Conservation (phyloP, 2,888 invertebrate genomes). For the Tipula helvola region DNA sequence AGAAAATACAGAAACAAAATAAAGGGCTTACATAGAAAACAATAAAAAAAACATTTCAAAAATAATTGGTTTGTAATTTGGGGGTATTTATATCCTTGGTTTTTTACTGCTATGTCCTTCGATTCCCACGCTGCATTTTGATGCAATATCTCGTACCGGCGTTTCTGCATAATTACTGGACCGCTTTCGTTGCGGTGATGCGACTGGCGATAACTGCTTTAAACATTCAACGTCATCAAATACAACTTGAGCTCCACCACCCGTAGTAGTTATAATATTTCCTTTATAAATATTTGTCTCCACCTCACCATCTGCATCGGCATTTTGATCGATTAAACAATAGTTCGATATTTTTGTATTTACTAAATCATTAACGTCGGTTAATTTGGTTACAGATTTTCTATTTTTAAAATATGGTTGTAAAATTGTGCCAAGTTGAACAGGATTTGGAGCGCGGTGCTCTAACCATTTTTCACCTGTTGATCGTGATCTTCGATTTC, state of each 20-base stretch:
- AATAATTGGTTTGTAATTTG: not conserved
- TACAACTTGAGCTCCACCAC: slow-evolving; percentile 90
- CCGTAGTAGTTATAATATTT: slow-evolving; percentile 84
- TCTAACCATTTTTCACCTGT: slow-evolving; percentile 74
- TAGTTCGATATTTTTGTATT: slow-evolving; percentile 69
- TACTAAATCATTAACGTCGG: slow-evolving; percentile 62
- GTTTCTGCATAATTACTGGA: slow-evolving; percentile 24
- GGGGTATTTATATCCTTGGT: slow-evolving; percentile 22
- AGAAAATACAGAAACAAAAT: not conserved
- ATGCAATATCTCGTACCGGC: slow-evolving; percentile 25
- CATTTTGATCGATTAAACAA: slow-evolving; percentile 83
- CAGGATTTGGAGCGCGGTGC: slow-evolving; percentile 67
- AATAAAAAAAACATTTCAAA: not conserved
- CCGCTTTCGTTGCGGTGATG: slow-evolving; percentile 34
- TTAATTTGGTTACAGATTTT: slow-evolving; percentile 72
- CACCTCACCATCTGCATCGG: slow-evolving; percentile 82
- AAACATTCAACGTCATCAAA: slow-evolving; percentile 90
- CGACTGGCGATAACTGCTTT: slow-evolving; percentile 64
- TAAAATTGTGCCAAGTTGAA: slow-evolving; percentile 77
- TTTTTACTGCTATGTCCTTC: slow-evolving; percentile 35
- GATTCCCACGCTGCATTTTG: slow-evolving; percentile 32
- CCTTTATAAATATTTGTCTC: slow-evolving; percentile 89
- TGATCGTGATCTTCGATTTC: slow-evolving; percentile 71
- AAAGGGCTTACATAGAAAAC: not conserved
- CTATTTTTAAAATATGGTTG: slow-evolving; percentile 74